These are phyloP conservation scores for Ichneumon xanthorius DNA, from an alignment of 2,888 invertebrate species.

Conservation along the genomic window DNA sequence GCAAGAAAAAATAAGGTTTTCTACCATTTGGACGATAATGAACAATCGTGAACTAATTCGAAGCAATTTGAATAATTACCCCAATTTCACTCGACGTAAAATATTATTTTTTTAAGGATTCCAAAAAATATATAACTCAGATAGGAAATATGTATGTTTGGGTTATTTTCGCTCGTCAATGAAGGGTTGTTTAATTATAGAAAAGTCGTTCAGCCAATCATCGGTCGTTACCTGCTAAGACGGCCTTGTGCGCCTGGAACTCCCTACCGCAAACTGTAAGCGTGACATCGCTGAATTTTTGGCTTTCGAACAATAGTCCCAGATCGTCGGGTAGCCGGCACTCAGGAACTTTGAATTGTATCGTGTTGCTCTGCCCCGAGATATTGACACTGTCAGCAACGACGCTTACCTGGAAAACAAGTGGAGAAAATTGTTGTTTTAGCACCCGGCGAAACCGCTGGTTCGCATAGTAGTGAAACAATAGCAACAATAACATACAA, in stretches of 20 bases:
- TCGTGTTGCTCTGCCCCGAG: slow-evolving; percentile 98
- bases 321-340: slow-evolving; percentile 97
- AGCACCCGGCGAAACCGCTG: slow-evolving; percentile 59
- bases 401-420: slow-evolving; percentile 90
- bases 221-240: slow-evolving; percentile 89
- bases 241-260: slow-evolving; percentile 98
- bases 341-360: slow-evolving; percentile 98
- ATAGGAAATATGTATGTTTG: background rate
- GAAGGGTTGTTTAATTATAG: background rate
- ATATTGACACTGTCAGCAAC: slow-evolving; percentile 99
- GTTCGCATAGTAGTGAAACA: slow-evolving; percentile 66
- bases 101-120: no score
- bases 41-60: no score
- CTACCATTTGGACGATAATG: background rate
- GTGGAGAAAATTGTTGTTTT: slow-evolving; percentile 64
- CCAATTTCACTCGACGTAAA: no score
- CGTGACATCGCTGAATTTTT: slow-evolving; percentile 99
- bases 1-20: background rate
- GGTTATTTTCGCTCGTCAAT: background rate
- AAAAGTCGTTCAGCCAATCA: background rate
- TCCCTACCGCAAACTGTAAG: slow-evolving; percentile 96
- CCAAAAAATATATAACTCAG: no score
- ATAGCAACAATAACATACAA: slow-evolving; percentile 77
- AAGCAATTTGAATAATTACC: no score
- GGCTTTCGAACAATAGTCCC: slow-evolving; percentile 97